Evolutionary conservation across 2,888 invertebrate species (phyloP), one percentile per base, ranked within the genome.

Genomic region (Podotricha telesiphe): DNA sequence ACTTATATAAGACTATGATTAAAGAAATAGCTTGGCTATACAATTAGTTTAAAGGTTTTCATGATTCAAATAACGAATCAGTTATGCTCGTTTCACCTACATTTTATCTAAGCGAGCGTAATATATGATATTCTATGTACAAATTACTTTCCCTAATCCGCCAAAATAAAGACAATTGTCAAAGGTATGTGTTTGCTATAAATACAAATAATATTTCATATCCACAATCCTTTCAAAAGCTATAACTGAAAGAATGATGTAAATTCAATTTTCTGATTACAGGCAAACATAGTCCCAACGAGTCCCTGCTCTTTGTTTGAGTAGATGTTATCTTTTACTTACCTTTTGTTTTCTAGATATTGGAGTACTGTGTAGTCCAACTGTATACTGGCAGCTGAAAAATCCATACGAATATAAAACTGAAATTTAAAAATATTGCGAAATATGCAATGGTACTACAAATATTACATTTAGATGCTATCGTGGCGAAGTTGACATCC

Each of bases 241-340:
- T 37, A 48, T 17, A 34, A n/a, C 47, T 62, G 2, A 48, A 48
- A 48, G 20, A 62, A 50, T 51, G 59, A 40, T 58, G 48, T 8
- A 67, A 53, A 61, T 53, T 62, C 53, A 55, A 55, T 67, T 34
- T 62, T 51, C 40, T 34, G 55, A 67, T 50, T 37, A 62, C 62
- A 5, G 8, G 48, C 42, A 37, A 67, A 47, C 42, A 0, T 55
- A 61, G 28, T 62, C 53, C 61, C 61, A 42, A 22, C 42, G 28
- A 61, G 45, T n/a, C 11, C 34, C 37, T 55, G 50, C 61, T 53
- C 67, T 34, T 66, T 66, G 45, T 62, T 37, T 62, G 62, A 45
- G 51, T 47, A 17, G 62, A 62, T 62, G 19, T 62, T 50, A 48
- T 28, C 47, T 47, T 34, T 37, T 56, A 37, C 47, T 34, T 15